Evolutionary conservation across 2,888 invertebrate genomes (phyloP).

Genomic region (Eupithecia abbreviata): DNA sequence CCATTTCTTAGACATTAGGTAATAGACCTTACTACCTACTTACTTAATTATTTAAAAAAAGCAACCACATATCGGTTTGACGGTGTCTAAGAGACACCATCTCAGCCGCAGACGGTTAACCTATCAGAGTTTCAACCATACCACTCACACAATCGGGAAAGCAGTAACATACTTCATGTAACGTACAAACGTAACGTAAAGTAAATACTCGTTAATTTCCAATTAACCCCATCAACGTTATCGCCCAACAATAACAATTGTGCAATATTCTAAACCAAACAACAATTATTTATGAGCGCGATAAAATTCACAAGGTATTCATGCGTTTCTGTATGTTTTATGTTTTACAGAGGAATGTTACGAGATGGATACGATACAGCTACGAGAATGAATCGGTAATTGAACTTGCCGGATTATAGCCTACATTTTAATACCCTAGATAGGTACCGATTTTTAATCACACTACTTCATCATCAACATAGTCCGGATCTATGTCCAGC

Average conservation of each 20-base stretch:
- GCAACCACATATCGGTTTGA: no score
- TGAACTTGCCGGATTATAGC: neutral
- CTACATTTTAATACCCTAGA: neutral
- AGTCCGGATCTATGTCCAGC: no score
- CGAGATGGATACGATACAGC: neutral
- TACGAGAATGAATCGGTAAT: neutral
- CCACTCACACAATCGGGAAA: neutral
- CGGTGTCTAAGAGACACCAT: no score
- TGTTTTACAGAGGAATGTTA: constrained; percentile 2
- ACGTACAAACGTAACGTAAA: neutral
- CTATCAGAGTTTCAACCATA: neutral
- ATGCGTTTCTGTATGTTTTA: constrained; percentile 1
- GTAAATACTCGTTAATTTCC: constrained; percentile 10
- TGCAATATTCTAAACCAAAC: constrained; percentile 38
- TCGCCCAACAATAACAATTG: constrained; percentile 29
- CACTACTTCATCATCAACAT: no score
- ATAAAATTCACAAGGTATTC: constrained; percentile 25
- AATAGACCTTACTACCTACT: no score
- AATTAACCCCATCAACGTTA: constrained; percentile 29
- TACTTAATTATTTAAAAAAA: no score
- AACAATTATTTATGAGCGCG: constrained; percentile 30
- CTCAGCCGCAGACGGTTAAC: no score
- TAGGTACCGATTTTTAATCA: neutral
- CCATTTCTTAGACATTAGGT: no score
- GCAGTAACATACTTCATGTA: neutral